Base-by-base conservation (phyloP, 2,888 invertebrate genomes). In the Sisyra nigra region DNA sequence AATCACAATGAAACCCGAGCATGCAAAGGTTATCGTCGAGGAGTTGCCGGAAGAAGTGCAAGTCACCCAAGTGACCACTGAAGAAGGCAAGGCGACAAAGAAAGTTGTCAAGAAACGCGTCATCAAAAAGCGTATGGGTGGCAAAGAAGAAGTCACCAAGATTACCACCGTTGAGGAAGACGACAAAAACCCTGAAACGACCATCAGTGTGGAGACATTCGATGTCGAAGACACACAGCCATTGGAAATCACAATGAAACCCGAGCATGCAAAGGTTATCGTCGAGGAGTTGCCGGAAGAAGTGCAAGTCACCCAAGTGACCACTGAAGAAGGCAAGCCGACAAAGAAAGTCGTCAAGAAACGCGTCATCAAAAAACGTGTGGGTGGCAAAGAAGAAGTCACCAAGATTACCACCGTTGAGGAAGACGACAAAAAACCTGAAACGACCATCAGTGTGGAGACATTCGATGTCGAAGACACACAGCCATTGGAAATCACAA, bases 71-170 rank as follows among this genome's bases (percentile, higher is more conserved):
- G 47, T 48, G 42, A 49, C 47, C 34, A 49, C 48, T n/a, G 42
- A 42, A 33, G 51, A 55, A 53, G 56, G 54, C 24, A 53, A 50
- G 14, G 48, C 51, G 2, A n/a, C 19, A 40, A 47, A 10, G 48
- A 55, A 51, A 18, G 24, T 46, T 9, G 50, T 53, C 14, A 58
- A 58, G 46, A 57, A 57, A 7, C 54, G 51, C 11, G 47, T 56
- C 6, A 53, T 54, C n/a, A 62, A 58, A 42, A 54, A 56, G 19
- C 54, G 57, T n/a, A 57, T 54, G 18, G 55, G 50, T 9, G 45
- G 48, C 13, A 50, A 51, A 11, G 51, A 52, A 45, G 51, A 53
- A 44, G 51, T 53, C 2, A 55, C 53, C 1, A 51, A 55, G 45
- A 50, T 51, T 11, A 51, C 50, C 1, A 49, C 43, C 44, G 45